Base-by-base conservation (phyloP, 2,888 invertebrate genomes). In the Ophraella communa region DNA sequence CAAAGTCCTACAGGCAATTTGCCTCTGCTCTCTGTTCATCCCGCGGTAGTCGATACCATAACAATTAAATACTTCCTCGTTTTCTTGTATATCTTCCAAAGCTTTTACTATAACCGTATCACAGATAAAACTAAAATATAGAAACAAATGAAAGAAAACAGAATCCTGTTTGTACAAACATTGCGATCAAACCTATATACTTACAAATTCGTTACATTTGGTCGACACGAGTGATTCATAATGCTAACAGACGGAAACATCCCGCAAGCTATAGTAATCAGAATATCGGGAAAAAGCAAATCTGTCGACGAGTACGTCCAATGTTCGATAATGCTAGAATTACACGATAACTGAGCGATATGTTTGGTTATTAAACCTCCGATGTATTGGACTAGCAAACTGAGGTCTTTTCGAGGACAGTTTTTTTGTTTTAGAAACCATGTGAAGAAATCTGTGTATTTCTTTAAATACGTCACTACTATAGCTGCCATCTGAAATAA, bases 161-260 rank as follows among this genome's bases (percentile, higher is more conserved):
- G n/a, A n/a, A n/a, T n/a, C n/a, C n/a, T n/a, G n/a, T 52, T 52
- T 27, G 24, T 8, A 21, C 3, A 52, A 52, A 10, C n/a, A 18
- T 4, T 10, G 44, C 21, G 8, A 11, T 30, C 17, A 39, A 17
- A 39, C 4, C 14, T 7, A 44, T 44, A 65, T 47, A 77, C 77
- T 79, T 80, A 91, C 90, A 87, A 88, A 73, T 89, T 89, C 56
- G 89, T 88, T 64, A 95, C 91, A 74, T 91, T 91, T 4, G 94
- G 91, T 69, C 91, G 89, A 79, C 97, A 97, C 0, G 95, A 92
- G 83, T 98, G 97, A 81, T 97, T 98, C 89, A 96, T 92, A 83
- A 96, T 89, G 74, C 94, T 93, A 0, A 93, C 89, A 1, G 93
- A 89, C 0, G 95, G 93, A 79, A 92, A 95, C 76, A 96, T 91